These are phyloP conservation scores for Eira barbara DNA, from an alignment of 2,113 vertebrate species.

Conservation along the genomic window DNA sequence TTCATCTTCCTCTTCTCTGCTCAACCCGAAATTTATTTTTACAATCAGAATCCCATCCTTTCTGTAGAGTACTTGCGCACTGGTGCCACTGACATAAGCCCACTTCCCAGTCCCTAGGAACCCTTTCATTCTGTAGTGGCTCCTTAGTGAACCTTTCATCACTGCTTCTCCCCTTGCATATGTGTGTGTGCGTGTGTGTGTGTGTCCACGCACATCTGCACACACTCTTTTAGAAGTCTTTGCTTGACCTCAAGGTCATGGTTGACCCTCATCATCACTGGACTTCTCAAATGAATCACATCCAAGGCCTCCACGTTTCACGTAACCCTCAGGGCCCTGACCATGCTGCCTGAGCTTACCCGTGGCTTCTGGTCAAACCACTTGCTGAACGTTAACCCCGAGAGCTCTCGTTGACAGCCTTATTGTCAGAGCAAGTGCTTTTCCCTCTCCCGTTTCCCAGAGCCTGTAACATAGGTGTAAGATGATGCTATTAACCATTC, in stretches of 20 bases:
- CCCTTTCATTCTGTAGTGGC: not conserved
- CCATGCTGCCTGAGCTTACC: accelerated
- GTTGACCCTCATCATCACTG: not conserved
- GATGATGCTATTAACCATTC: not conserved
- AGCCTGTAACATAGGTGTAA: not conserved
- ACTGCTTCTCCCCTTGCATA: not conserved
- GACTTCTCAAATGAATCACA: not conserved
- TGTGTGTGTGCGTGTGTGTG: accelerated
- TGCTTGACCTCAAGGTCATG: not conserved
- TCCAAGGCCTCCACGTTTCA: not conserved
- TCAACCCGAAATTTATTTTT: not conserved
- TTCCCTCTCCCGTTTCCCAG: not conserved
- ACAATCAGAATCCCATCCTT: not conserved
- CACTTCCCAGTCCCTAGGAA: not conserved
- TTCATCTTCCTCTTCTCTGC: not conserved
- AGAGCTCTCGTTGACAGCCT: not conserved
- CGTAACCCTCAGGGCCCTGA: not conserved
- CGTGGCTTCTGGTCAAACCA: not conserved
- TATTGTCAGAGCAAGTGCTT: not conserved
- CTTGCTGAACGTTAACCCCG: not conserved
- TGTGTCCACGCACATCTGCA: too few relatives aligned
- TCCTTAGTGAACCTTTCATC: not conserved
- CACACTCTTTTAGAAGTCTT: not conserved
- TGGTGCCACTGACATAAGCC: not conserved
- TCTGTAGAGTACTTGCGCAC: not conserved